Conservation (phyloP, 2,888 invertebrate genomes). For the Mesoligia furuncula region DNA sequence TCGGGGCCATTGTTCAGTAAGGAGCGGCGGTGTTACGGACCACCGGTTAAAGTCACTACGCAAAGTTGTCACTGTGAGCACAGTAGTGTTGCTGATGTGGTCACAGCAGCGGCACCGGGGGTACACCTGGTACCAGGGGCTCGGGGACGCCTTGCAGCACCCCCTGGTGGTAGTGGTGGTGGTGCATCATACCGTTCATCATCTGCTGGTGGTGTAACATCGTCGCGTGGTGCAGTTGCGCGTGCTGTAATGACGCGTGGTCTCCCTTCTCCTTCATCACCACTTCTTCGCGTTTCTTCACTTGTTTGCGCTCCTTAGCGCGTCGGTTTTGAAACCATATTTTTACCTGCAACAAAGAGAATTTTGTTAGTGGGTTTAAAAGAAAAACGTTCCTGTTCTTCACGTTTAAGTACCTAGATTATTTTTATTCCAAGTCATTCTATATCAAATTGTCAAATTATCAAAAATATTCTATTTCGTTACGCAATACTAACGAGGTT, state of each 20-base stretch:
- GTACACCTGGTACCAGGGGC: slow-evolving; percentile 84
- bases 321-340: slow-evolving; percentile 98
- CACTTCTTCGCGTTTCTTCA: slow-evolving; percentile 95
- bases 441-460: neutral
- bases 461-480: neutral
- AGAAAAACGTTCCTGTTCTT: neutral
- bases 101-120: slow-evolving; percentile 89
- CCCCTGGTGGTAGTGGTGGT: slow-evolving; percentile 88
- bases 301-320: slow-evolving; percentile 97
- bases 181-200: slow-evolving; percentile 90
- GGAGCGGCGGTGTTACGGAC: slow-evolving; percentile 51
- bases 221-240: slow-evolving; percentile 88
- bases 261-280: slow-evolving; percentile 91
- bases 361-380: neutral
- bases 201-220: slow-evolving; percentile 90
- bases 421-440: neutral
- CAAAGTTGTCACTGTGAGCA: slow-evolving; percentile 77
- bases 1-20: slow-evolving; percentile 51
- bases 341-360: slow-evolving; percentile 89
- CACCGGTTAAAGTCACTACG: slow-evolving; percentile 63
- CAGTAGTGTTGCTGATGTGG: slow-evolving; percentile 81
- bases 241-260: slow-evolving; percentile 87
- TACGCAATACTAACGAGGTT: neutral
- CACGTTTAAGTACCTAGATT: neutral
- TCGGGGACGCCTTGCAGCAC: slow-evolving; percentile 89